A percentile compares a stretch with the other conserved stretches of the same genome.
Evolutionary conservation across 2,888 invertebrate genomes (phyloP).

Genomic region (Nebria salina): DNA sequence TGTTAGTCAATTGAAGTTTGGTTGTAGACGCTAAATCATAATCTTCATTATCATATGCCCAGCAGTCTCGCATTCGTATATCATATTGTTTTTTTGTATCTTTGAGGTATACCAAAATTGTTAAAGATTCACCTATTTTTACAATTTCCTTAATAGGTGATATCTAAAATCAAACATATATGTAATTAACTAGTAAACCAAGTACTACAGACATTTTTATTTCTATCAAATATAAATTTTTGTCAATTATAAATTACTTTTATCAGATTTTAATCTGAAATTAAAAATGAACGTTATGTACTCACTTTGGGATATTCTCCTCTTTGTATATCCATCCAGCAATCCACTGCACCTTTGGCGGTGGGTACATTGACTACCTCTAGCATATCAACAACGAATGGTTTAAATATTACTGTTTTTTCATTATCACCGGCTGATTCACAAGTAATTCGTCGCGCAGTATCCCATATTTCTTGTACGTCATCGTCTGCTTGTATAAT

Average conservation of each 20-base stretch:
- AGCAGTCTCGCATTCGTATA: slow-evolving; percentile 76
- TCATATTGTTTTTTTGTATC: slow-evolving; percentile 72
- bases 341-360: slow-evolving; percentile 72
- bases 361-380: slow-evolving; percentile 69
- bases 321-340: slow-evolving; percentile 81
- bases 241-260: not conserved
- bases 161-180: slow-evolving; percentile 60
- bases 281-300: too few species aligned
- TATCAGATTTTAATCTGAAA: too few species aligned
- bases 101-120: slow-evolving; percentile 75
- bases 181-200: not conserved
- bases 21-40: slow-evolving; percentile 69
- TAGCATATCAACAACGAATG: slow-evolving; percentile 66
- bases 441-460: slow-evolving; percentile 71
- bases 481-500: slow-evolving; percentile 75
- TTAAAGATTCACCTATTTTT: slow-evolving; percentile 76
- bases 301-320: slow-evolving; percentile 75
- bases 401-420: slow-evolving; percentile 64
- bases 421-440: slow-evolving; percentile 59
- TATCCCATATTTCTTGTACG: slow-evolving; percentile 73
- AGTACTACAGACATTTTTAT: too few species aligned
- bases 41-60: slow-evolving; percentile 74
- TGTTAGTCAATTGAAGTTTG: slow-evolving; percentile 73
- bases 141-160: slow-evolving; percentile 71
- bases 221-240: too few species aligned